Evolutionary conservation across 2,113 vertebrate genomes (phyloP).

Genomic region (Oreocharis arfaki): DNA sequence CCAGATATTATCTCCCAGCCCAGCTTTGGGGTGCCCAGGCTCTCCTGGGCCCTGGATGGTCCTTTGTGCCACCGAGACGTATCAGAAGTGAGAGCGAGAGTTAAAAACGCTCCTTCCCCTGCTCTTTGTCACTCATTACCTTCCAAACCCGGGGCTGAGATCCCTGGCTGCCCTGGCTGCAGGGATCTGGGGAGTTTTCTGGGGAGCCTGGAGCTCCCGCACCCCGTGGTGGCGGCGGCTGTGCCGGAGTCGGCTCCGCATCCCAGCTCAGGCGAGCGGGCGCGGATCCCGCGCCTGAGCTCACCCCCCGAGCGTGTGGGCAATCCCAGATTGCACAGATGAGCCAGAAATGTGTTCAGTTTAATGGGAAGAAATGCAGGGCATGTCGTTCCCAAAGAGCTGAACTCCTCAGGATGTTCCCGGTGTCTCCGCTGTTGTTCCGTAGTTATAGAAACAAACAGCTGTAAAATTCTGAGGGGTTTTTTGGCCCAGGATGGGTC

Average conservation of each 20-base stretch:
- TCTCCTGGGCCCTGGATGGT: neutral
- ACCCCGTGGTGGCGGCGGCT: rapidly evolving
- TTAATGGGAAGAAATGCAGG: neutral
- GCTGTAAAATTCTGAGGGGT: neutral
- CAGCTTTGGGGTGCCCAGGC: neutral
- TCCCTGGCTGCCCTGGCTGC: neutral
- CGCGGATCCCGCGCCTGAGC: neutral
- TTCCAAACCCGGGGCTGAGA: neutral
- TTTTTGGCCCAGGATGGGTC: neutral
- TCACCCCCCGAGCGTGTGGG: neutral
- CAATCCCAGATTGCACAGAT: neutral
- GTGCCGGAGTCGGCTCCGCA: neutral
- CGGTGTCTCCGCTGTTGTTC: rapidly evolving
- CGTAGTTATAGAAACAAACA: neutral
- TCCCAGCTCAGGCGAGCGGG: neutral
- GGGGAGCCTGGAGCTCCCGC: neutral
- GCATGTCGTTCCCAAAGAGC: neutral
- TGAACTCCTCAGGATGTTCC: neutral
- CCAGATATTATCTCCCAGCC: neutral
- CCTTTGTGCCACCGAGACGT: rapidly evolving
- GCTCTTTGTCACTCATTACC: neutral
- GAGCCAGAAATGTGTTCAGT: neutral
- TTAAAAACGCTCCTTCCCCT: neutral
- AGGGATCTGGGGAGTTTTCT: neutral
- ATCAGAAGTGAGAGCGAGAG: neutral